A percentile compares a stretch with the other conserved stretches of the same genome.
Conservation (phyloP, 2,888 invertebrate species). For the Lepidocyrtinus sp. region DNA sequence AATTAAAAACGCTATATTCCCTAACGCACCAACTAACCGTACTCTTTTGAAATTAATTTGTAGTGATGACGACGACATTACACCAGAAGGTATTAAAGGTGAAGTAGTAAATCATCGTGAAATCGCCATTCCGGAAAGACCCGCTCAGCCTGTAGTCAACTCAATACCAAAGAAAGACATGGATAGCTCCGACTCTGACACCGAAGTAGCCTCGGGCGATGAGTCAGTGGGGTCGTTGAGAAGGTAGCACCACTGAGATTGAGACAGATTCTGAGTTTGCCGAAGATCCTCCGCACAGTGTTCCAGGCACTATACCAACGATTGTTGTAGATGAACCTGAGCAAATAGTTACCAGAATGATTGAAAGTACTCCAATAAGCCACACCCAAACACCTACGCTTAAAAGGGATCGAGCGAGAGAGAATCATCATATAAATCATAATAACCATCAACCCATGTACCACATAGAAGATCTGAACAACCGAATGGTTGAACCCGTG, state of each 20-base stretch:
- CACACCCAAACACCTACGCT: constrained; percentile 59
- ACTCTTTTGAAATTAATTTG: neutral
- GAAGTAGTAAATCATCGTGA: constrained; percentile 78
- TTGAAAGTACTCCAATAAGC: constrained; percentile 61
- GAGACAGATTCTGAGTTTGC: constrained; percentile 95
- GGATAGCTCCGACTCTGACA: constrained; percentile 68
- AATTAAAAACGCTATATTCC: neutral
- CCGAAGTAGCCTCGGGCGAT: constrained; percentile 68
- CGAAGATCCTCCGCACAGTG: constrained; percentile 79
- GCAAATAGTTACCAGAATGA: constrained; percentile 65
- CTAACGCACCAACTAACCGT: too few relatives aligned
- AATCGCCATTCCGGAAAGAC: constrained; percentile 78
- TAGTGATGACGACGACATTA: constrained; percentile 67
- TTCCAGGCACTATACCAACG: constrained; percentile 78
- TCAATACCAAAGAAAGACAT: constrained; percentile 69
- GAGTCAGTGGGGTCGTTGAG: constrained; percentile 71
- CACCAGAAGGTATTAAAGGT: constrained; percentile 70
- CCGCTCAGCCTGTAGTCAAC: constrained; percentile 79
- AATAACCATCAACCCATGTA: constrained; percentile 20
- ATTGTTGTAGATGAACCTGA: constrained; percentile 80
- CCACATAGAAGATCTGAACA: constrained; percentile 54
- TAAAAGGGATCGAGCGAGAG: constrained; percentile 7
- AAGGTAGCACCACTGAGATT: constrained; percentile 92
- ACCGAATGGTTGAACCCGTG: constrained; percentile 60
- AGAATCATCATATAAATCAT: constrained; percentile 20